Evolutionary conservation across 2,888 invertebrate species (phyloP).

Genomic region (Coremacera marginata): DNA sequence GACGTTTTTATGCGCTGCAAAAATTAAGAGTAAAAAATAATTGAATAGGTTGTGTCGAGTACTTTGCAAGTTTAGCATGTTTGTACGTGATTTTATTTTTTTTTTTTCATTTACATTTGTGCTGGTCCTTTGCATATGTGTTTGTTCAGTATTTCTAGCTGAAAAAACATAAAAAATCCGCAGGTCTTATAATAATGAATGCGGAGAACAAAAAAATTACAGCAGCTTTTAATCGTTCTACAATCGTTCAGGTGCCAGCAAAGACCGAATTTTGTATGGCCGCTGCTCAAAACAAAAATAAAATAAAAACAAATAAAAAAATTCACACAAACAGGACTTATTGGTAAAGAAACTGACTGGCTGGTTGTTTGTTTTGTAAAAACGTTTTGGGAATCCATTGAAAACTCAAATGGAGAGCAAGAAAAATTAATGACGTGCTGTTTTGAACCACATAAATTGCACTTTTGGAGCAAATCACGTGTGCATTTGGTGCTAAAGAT

Average conservation of each 20-base stretch:
- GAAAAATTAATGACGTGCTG: slow-evolving; percentile 33
- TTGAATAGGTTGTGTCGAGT: slow-evolving; percentile 67
- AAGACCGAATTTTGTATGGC: background rate
- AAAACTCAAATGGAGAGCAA: background rate
- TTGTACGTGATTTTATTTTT: background rate
- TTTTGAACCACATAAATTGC: background rate
- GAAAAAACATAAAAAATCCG: background rate
- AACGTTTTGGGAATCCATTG: slow-evolving; percentile 3
- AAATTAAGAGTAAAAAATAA: slow-evolving; percentile 67
- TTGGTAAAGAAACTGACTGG: background rate
- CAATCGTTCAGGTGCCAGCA: slow-evolving; percentile 30
- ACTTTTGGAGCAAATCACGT: slow-evolving; percentile 34
- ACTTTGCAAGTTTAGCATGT: slow-evolving; percentile 47
- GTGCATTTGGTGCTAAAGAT: slow-evolving; percentile 21
- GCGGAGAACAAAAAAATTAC: background rate
- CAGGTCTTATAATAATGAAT: background rate
- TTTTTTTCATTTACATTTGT: slow-evolving; percentile 9
- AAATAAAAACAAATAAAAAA: background rate
- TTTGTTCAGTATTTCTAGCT: background rate
- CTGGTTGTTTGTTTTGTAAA: background rate
- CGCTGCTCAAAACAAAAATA: background rate
- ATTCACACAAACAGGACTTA: slow-evolving; percentile 13
- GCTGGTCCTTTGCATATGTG: background rate
- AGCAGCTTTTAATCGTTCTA: slow-evolving; percentile 20
- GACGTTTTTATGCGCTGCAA: slow-evolving; percentile 42